Conservation (phyloP, 1,140 invertebrate genomes). For the Leptoteleia sp. region DNA sequence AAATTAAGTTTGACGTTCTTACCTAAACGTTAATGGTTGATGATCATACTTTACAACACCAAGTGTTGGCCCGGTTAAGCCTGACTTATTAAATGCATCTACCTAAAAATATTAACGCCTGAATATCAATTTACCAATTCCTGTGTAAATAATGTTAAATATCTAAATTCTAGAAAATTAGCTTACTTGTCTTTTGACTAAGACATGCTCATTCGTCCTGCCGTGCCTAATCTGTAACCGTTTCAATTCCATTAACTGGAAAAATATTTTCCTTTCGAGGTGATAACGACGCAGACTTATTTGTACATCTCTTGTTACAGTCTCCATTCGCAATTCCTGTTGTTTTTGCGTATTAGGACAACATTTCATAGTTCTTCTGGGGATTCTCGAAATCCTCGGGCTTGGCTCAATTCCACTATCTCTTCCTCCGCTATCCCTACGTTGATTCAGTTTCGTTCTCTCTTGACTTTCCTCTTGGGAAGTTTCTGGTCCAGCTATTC, state of each 20-base stretch:
- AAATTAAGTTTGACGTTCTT: too few species aligned
- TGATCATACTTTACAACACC: constrained; percentile 79
- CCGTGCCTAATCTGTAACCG: constrained; percentile 94
- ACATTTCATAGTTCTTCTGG: constrained; percentile 73
- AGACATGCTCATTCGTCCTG: constrained; percentile 92
- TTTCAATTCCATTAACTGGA: constrained; percentile 95
- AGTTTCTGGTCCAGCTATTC: constrained; percentile 66
- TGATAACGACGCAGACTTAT: constrained; percentile 86
- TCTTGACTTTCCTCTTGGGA: constrained; percentile 53
- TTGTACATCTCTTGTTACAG: constrained; percentile 77
- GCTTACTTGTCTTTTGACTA: constrained; percentile 89
- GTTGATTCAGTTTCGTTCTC: constrained; percentile 69
- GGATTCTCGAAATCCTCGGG: constrained; percentile 78
- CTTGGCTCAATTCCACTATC: constrained; percentile 81
- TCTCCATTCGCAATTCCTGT: constrained; percentile 75
- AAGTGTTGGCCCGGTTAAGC: constrained; percentile 76
- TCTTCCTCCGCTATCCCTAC: constrained; percentile 76
- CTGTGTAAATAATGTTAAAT: too few species aligned
- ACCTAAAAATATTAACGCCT: constrained; percentile 66
- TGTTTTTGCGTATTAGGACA: constrained; percentile 76
- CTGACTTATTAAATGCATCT: constrained; percentile 78
- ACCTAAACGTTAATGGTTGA: constrained; percentile 78
- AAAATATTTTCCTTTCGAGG: constrained; percentile 95
- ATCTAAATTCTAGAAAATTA: constrained; percentile 10
- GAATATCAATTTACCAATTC: too few species aligned